Evolutionary conservation across 2,797 vertebrate species (phyloP).

Genomic region (Megaceryle alcyon): DNA sequence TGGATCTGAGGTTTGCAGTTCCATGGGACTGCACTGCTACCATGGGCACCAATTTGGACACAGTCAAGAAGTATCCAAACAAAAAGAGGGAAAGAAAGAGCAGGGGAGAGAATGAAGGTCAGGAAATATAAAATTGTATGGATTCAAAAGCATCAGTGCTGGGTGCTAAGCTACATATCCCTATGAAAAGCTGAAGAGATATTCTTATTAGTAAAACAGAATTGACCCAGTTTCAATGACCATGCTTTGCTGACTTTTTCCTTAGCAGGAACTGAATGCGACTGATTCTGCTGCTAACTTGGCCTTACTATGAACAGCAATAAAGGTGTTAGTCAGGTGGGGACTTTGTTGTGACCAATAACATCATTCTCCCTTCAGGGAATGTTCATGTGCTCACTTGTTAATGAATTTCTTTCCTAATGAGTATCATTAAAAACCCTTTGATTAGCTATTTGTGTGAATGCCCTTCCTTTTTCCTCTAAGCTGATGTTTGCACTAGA

Average conservation of each 20-base stretch:
- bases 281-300: conserved; percentile 65
- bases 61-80: not conserved
- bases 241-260: conserved; percentile 33
- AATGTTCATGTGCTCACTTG: conserved; percentile 70
- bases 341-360: conserved; percentile 66
- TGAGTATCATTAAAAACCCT: conserved; percentile 72
- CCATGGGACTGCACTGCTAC: not conserved
- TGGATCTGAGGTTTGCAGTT: not conserved
- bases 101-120: not conserved
- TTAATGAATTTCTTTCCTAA: conserved; percentile 75
- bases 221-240: not conserved
- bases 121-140: not conserved
- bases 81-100: not conserved
- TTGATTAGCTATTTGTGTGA: conserved; percentile 73
- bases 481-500: not conserved
- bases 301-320: conserved; percentile 69
- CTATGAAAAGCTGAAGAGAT: not conserved
- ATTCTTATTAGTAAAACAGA: not conserved
- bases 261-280: conserved; percentile 49
- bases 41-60: not conserved
- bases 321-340: conserved; percentile 69
- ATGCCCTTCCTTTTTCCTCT: conserved; percentile 67
- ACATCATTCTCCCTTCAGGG: conserved; percentile 65
- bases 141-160: not conserved
- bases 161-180: not conserved